A percentile compares a stretch with the other conserved stretches of the same genome.
Evolutionary conservation across 2,888 invertebrate species (phyloP).

Genomic region (Apodemia zela): DNA sequence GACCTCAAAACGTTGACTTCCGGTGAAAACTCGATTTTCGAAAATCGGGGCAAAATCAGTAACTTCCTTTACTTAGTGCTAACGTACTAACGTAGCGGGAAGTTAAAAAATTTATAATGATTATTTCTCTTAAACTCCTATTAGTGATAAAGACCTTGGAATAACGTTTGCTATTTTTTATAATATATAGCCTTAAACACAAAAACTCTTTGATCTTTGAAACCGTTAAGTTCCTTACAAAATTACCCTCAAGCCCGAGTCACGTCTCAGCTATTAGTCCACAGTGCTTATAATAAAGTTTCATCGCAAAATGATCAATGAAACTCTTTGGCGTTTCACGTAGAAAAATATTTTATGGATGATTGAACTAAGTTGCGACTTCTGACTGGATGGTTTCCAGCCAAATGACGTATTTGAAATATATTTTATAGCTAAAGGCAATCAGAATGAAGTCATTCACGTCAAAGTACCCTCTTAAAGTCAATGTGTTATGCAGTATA

Average conservation of each 20-base stretch:
- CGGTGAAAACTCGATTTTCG: too few relatives aligned
- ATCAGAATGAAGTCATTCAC: constrained; percentile 45
- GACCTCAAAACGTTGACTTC: too few relatives aligned
- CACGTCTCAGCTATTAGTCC: constrained; percentile 74
- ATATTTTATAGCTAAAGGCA: constrained; percentile 26
- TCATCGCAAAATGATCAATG: constrained; percentile 70
- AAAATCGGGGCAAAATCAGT: too few relatives aligned
- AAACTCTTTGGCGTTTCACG: constrained; percentile 52
- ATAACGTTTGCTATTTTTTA: neutral
- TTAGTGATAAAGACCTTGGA: too few relatives aligned
- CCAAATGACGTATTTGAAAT: constrained; percentile 23
- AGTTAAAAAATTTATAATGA: too few relatives aligned
- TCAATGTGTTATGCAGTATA: constrained; percentile 22
- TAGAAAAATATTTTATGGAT: constrained; percentile 60
- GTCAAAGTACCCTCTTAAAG: constrained; percentile 30
- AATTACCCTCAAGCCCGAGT: constrained; percentile 65
- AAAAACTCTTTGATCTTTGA: constrained; percentile 57
- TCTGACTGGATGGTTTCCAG: constrained; percentile 26
- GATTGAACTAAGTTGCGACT: constrained; percentile 25
- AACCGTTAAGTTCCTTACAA: constrained; percentile 63
- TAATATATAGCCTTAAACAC: neutral
- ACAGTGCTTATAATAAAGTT: constrained; percentile 69
- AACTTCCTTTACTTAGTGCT: too few relatives aligned
- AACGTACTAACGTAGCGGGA: too few relatives aligned
- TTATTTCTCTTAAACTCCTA: too few relatives aligned